These are phyloP conservation scores for Incurvaria masculella DNA, from an alignment of 2,888 invertebrate genomes.

Conservation along the genomic window DNA sequence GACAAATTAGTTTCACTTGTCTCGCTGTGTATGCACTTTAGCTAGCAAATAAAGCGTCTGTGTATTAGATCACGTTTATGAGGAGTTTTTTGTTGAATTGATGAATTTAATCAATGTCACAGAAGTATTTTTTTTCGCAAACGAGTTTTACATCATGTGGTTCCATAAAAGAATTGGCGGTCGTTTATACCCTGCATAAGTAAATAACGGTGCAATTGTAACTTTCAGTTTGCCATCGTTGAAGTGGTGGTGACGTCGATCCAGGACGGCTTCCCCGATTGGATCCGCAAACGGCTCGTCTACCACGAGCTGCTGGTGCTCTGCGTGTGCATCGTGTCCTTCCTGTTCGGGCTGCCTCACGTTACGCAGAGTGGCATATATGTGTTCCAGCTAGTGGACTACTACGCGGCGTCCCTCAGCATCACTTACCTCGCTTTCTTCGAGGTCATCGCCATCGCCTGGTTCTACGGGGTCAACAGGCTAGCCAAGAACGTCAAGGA, in stretches of 20 bases:
- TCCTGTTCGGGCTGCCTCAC: constrained; percentile 83
- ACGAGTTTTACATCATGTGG: background rate
- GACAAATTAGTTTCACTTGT: too few relatives aligned
- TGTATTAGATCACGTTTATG: too few relatives aligned
- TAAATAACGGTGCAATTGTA: too few relatives aligned
- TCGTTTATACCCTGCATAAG: constrained; percentile 3
- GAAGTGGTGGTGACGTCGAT: constrained; percentile 93
- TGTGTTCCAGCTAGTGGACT: constrained; percentile 88
- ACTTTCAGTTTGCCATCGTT: constrained; percentile 84
- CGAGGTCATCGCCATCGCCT: constrained; percentile 86
- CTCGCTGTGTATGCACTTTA: too few relatives aligned
- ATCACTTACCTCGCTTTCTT: constrained; percentile 92
- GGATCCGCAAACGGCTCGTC: constrained; percentile 77
- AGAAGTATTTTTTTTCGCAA: constrained; percentile 1
- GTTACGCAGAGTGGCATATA: constrained; percentile 90
- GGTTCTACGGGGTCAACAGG: constrained; percentile 85
- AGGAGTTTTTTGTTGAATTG: too few relatives aligned
- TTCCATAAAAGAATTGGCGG: background rate
- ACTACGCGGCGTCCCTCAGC: constrained; percentile 89
- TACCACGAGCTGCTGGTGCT: constrained; percentile 86
- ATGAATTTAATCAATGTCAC: too few relatives aligned
- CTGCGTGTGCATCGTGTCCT: constrained; percentile 77
- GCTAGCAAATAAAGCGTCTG: too few relatives aligned
- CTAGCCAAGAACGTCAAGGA: constrained; percentile 81
- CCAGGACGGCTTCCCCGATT: constrained; percentile 87